Evolutionary conservation across 2,797 vertebrate genomes (phyloP).

Genomic region (Bradypodion pumilum): DNA sequence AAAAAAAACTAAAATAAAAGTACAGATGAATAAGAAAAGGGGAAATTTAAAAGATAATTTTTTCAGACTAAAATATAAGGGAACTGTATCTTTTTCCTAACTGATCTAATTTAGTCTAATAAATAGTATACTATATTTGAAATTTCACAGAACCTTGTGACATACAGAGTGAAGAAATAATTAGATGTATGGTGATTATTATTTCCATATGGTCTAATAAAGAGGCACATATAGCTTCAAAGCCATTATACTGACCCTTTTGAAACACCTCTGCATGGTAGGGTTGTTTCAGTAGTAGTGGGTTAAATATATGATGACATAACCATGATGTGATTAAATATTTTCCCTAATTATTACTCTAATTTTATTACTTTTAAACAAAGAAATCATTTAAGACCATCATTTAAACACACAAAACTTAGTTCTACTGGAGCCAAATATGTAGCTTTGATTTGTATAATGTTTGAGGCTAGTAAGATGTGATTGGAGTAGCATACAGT

Average conservation of each 20-base stretch:
- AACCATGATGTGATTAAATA: background rate
- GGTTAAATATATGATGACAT: background rate
- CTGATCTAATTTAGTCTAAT: background rate
- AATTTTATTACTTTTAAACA: background rate
- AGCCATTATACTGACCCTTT: background rate
- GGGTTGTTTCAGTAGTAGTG: background rate
- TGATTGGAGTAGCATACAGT: background rate
- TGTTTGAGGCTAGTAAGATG: background rate
- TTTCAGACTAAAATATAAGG: background rate
- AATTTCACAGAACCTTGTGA: background rate
- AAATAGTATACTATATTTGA: background rate
- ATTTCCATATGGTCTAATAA: background rate
- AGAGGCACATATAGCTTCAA: background rate
- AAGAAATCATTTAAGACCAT: background rate
- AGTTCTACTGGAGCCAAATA: background rate
- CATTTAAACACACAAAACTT: background rate
- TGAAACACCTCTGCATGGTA: background rate
- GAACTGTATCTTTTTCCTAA: background rate
- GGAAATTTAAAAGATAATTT: background rate
- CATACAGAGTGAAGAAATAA: background rate
- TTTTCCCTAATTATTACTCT: background rate
- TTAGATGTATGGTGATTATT: background rate
- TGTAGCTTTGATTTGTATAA: background rate
- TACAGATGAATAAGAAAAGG: background rate
- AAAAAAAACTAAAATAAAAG: background rate